phyloP scores from a whole-genome alignment of 2,888 invertebrate genomes.

The Diadromus collaris region DNA sequence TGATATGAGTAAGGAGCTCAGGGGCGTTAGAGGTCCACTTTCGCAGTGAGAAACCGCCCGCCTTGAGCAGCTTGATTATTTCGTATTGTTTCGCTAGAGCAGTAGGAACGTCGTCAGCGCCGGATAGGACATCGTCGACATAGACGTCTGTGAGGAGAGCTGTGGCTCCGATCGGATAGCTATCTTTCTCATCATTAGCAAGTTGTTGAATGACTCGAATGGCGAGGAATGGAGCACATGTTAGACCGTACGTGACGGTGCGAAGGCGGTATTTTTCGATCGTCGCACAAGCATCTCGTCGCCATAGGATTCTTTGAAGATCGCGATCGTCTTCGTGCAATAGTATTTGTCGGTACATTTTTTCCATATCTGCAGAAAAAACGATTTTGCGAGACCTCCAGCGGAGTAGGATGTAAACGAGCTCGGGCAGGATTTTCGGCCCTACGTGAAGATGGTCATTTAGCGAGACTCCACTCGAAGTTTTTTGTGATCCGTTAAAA shows the following conservation, averaged over 20 bases:
- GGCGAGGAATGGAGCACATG: slow-evolving; percentile 41
- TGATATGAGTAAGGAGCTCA: slow-evolving; percentile 20
- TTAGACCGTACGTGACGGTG: slow-evolving; percentile 44
- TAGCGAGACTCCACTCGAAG: neutral
- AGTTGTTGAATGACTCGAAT: slow-evolving; percentile 48
- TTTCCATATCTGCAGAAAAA: slow-evolving; percentile 74
- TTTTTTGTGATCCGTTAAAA: slow-evolving; percentile 5
- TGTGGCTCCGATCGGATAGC: slow-evolving; percentile 1
- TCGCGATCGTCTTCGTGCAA: slow-evolving; percentile 64
- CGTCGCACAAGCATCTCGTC: neutral
- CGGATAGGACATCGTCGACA: slow-evolving; percentile 52
- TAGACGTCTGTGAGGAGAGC: slow-evolving; percentile 35
- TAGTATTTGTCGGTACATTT: slow-evolving; percentile 74
- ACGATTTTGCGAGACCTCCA: slow-evolving; percentile 67
- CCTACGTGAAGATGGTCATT: slow-evolving; percentile 60
- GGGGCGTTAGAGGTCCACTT: slow-evolving; percentile 46
- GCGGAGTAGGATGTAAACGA: slow-evolving; percentile 68
- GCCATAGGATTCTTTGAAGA: slow-evolving; percentile 67
- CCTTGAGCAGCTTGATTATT: slow-evolving; percentile 33
- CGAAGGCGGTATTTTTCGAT: slow-evolving; percentile 24
- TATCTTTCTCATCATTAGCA: slow-evolving; percentile 26
- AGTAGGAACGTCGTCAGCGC: slow-evolving; percentile 24
- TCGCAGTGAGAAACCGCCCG: slow-evolving; percentile 41
- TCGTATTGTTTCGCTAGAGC: slow-evolving; percentile 16
- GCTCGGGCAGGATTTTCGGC: slow-evolving; percentile 71